These are phyloP conservation scores for Leptopterna dolabrata DNA, from an alignment of 2,888 invertebrate genomes.

Conservation along the genomic window DNA sequence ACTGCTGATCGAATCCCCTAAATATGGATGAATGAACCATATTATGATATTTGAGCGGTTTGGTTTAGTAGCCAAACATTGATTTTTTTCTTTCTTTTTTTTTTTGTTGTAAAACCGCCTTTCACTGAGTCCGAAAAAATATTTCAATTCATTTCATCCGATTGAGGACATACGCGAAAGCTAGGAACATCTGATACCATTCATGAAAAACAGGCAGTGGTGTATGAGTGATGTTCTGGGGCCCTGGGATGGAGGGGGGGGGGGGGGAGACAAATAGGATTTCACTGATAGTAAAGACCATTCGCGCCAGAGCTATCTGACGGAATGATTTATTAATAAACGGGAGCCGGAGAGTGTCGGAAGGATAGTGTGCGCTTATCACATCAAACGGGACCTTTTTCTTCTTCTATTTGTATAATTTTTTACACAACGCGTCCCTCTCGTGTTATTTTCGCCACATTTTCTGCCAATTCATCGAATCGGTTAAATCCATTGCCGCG, in stretches of 20 bases:
- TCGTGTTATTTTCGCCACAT: constrained; percentile 15
- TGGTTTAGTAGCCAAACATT: too few species aligned
- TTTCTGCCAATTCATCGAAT: not conserved
- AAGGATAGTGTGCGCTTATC: not conserved
- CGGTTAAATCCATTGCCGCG: not conserved
- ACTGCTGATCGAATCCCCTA: too few species aligned
- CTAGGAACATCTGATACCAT: not conserved
- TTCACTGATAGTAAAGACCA: not conserved
- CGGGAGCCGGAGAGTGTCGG: not conserved
- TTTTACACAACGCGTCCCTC: not conserved
- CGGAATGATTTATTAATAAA: constrained; percentile 23
- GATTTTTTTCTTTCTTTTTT: too few species aligned
- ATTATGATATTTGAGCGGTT: too few species aligned
- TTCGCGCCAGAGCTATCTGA: not conserved
- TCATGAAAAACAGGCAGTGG: not conserved
- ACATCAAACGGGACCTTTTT: not conserved
- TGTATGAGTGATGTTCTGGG: too few species aligned
- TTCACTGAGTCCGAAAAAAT: too few species aligned
- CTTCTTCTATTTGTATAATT: not conserved
- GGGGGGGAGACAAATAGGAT: not conserved
- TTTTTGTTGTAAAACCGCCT: too few species aligned
- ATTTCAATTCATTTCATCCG: not conserved
- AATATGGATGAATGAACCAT: too few species aligned
- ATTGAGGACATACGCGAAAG: constrained; percentile 3
- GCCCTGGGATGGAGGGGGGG: not conserved